These are phyloP conservation scores for Aphyosemion australe DNA, from an alignment of 2,113 vertebrate species.

Conservation along the genomic window DNA sequence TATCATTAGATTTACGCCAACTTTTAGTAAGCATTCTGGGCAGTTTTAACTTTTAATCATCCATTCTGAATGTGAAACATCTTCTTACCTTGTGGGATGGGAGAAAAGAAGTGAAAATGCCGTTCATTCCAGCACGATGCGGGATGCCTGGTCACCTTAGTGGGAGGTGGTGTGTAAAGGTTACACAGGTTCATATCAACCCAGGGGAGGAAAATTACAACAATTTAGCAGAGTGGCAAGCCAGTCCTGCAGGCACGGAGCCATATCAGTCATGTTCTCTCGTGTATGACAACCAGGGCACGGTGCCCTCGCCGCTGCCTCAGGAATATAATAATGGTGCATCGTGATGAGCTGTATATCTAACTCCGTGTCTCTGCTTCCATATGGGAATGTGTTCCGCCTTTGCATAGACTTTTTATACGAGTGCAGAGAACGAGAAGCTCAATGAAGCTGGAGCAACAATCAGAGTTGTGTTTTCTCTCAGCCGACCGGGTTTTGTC, in stretches of 20 bases:
- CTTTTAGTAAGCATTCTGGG: too few species aligned
- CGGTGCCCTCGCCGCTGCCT: slow-evolving; percentile 31
- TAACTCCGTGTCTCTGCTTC: neutral
- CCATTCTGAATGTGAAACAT: too few species aligned
- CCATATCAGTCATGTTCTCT: slow-evolving; percentile 61
- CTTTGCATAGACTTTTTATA: slow-evolving; percentile 13
- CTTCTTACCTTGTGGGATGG: too few species aligned
- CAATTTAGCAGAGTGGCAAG: slow-evolving; percentile 59
- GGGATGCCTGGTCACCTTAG: too few species aligned
- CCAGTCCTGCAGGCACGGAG: slow-evolving; percentile 39
- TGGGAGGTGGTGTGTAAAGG: slow-evolving; percentile 45
- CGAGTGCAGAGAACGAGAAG: slow-evolving; percentile 9
- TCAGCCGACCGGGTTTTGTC: slow-evolving; percentile 60
- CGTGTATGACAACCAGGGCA: slow-evolving; percentile 53
- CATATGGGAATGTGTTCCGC: neutral
- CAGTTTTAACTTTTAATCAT: too few species aligned
- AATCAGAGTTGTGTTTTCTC: slow-evolving; percentile 45
- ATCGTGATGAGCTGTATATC: slow-evolving; percentile 6
- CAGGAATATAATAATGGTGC: slow-evolving; percentile 37
- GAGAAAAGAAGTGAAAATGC: too few species aligned
- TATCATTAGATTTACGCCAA: too few species aligned
- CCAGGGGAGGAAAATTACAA: slow-evolving; percentile 56
- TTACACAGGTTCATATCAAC: slow-evolving; percentile 22
- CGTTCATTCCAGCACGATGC: too few species aligned
- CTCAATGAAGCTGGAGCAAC: slow-evolving; percentile 5